Evolutionary conservation across 64 coral and sea anemone species (phyloP).

Genomic region (Porites australiensis): DNA sequence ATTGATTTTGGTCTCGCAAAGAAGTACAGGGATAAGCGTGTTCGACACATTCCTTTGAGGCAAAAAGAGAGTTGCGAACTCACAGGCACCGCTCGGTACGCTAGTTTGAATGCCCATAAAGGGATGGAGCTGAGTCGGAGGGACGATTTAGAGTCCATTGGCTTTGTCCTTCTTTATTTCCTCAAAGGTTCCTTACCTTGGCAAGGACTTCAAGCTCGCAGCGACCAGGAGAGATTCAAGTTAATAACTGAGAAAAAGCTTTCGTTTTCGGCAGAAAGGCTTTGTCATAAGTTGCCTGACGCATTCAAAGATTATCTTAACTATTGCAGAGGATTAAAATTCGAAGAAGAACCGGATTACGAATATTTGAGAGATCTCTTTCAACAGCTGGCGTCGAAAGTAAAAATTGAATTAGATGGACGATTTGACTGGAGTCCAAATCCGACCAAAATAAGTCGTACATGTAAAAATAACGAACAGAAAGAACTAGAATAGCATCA

Average conservation of each 20-base stretch:
- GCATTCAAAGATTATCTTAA: constrained; percentile 75
- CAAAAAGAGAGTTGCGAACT: constrained; percentile 66
- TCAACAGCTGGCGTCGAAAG: constrained; percentile 34
- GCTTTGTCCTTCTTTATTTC: constrained; percentile 81
- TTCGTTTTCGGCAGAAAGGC: constrained; percentile 41
- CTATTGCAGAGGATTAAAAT: constrained; percentile 68
- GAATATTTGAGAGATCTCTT: constrained; percentile 67
- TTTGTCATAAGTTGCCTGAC: constrained; percentile 73
- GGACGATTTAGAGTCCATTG: constrained; percentile 77
- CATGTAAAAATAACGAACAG: neutral
- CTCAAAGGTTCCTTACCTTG: constrained; percentile 75
- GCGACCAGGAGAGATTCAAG: constrained; percentile 64
- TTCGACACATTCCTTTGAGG: constrained; percentile 67
- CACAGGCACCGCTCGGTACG: constrained; percentile 79
- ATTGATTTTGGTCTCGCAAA: constrained; percentile 87
- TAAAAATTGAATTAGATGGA: constrained; percentile 62
- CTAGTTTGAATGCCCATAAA: constrained; percentile 76
- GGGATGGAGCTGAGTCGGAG: constrained; percentile 89
- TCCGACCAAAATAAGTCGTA: too few relatives aligned
- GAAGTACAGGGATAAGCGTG: constrained; percentile 65
- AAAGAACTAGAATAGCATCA: neutral
- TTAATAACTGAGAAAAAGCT: constrained; percentile 72
- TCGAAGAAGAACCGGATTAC: constrained; percentile 84
- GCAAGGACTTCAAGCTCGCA: constrained; percentile 77
- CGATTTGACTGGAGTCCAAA: constrained; percentile 69